Conservation (phyloP, 2,113 vertebrate genomes). For the Gopherus evgoodei region DNA sequence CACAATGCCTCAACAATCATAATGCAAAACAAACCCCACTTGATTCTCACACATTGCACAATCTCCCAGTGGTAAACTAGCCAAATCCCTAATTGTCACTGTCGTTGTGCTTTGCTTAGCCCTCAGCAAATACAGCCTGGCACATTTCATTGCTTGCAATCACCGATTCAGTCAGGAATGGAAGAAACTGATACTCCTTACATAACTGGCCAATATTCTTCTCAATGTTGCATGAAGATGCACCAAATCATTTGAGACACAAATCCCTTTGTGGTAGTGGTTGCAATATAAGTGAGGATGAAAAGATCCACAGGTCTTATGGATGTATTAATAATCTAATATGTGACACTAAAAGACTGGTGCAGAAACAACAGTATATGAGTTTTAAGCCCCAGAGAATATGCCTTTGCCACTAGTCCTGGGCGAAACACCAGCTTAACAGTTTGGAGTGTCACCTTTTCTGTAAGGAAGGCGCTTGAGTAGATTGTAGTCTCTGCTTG, state of each 20-base stretch:
- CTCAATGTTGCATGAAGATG: conserved; percentile 79
- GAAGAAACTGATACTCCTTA: conserved; percentile 69
- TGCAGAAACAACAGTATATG: conserved; percentile 76
- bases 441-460: conserved; percentile 95
- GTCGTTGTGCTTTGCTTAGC: conserved; percentile 78
- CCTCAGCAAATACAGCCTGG: conserved; percentile 65
- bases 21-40: conserved; percentile 57
- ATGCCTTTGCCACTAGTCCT: conserved; percentile 74
- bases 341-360: conserved; percentile 80
- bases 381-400: conserved; percentile 81
- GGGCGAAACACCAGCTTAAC: conserved; percentile 78
- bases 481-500: conserved; percentile 90
- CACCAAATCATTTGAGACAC: conserved; percentile 82
- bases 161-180: conserved; percentile 57
- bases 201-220: conserved; percentile 71
- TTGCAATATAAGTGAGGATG: conserved; percentile 78
- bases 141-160: conserved; percentile 74
- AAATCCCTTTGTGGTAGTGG: conserved; percentile 75
- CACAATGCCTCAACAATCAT: conserved; percentile 53
- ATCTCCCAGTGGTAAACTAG: conserved; percentile 72
- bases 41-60: conserved; percentile 70
- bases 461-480: conserved; percentile 86
- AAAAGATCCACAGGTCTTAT: conserved; percentile 79
- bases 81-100: conserved; percentile 41
- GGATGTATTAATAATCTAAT: conserved; percentile 80